A percentile compares a stretch with the other conserved stretches of the same genome.
phyloP scores from a whole-genome alignment of 2,113 vertebrate species.

The Lonchura striata region DNA sequence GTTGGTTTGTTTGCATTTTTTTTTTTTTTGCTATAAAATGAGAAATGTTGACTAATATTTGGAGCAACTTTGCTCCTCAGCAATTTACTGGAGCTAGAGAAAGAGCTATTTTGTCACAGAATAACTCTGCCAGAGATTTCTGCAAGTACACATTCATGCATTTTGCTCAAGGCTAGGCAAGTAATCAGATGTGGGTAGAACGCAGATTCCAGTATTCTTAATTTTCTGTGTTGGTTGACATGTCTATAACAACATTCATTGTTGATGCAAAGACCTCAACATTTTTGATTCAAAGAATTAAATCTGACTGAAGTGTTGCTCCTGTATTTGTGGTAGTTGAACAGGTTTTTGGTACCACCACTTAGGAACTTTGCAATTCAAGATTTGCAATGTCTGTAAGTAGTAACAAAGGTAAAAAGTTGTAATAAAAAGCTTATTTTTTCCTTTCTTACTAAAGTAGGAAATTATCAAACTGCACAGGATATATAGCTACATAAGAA shows the following conservation, averaged over 20 bases:
- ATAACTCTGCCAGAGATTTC: neutral
- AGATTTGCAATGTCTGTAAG: neutral
- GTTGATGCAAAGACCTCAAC: neutral
- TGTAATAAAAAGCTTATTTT: neutral
- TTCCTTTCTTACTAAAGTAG: neutral
- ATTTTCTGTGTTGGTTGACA: fast-evolving
- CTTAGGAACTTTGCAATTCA: neutral
- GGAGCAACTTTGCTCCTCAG: neutral
- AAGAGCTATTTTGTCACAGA: neutral
- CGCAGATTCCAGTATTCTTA: neutral
- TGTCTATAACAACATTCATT: neutral
- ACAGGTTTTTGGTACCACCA: neutral
- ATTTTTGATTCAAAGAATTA: neutral
- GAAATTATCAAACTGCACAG: neutral
- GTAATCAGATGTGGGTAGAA: neutral
- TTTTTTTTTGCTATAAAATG: neutral
- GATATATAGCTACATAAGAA: neutral
- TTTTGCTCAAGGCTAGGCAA: neutral
- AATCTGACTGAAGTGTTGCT: neutral
- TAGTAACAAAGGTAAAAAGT: neutral
- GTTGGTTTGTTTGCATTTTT: neutral
- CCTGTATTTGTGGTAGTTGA: neutral
- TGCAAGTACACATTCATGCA: neutral
- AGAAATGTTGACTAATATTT: neutral
- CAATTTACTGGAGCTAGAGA: neutral